These are phyloP conservation scores for Hafferia zeledoni DNA, from an alignment of 2,797 vertebrate species.

Conservation along the genomic window DNA sequence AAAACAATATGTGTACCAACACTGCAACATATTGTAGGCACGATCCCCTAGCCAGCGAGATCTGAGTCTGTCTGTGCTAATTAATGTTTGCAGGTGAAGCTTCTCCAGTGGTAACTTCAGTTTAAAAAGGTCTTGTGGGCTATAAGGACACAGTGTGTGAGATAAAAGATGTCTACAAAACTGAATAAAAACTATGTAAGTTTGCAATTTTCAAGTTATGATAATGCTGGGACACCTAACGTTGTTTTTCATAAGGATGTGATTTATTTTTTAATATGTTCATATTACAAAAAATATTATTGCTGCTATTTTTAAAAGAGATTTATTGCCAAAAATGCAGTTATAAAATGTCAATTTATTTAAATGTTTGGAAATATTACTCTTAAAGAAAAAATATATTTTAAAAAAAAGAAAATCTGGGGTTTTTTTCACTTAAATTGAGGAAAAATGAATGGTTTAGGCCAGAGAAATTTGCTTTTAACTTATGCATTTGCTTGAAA, in stretches of 20 bases:
- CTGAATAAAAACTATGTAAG: background rate
- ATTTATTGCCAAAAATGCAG: background rate
- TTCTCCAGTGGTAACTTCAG: background rate
- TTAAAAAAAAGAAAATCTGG: background rate
- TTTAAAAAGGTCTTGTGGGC: background rate
- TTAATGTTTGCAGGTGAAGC: background rate
- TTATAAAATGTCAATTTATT: background rate
- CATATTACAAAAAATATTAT: background rate
- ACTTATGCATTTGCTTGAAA: background rate
- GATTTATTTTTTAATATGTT: background rate
- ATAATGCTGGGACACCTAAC: background rate
- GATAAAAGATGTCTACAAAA: background rate
- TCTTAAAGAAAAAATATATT: background rate
- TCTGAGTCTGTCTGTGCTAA: background rate
- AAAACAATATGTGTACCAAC: background rate
- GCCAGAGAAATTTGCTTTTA: background rate
- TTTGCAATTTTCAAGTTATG: background rate
- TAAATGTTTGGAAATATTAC: constrained; percentile 19
- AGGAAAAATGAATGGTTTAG: background rate
- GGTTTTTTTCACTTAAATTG: background rate
- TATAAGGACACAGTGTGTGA: background rate
- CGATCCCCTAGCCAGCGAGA: background rate
- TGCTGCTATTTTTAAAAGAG: background rate
- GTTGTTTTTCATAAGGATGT: background rate
- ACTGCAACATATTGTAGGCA: background rate